phyloP scores from a whole-genome alignment of 2,113 vertebrate species.

The Chaetodon trifascialis region DNA sequence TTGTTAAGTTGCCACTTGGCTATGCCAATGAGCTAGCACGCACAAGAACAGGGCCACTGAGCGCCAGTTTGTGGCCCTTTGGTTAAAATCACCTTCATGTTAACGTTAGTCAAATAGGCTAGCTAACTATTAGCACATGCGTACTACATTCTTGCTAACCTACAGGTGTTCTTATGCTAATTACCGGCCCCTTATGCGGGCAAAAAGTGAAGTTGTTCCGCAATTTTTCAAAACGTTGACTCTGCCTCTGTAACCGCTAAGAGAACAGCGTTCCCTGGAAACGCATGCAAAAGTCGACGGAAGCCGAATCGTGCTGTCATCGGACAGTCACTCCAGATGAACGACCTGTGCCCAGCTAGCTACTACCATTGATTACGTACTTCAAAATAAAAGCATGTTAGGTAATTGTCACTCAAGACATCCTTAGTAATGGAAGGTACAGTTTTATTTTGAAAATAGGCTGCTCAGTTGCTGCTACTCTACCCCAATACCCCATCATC shows the following conservation, averaged over 20 bases:
- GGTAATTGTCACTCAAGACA: not conserved
- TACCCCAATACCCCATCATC: not conserved
- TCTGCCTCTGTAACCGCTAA: too few species aligned
- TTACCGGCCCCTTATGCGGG: too few species aligned
- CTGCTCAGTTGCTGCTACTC: accelerated
- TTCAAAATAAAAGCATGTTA: conserved; percentile 16
- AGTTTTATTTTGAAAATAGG: conserved; percentile 29
- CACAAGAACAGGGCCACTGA: not conserved
- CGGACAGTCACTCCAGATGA: too few species aligned
- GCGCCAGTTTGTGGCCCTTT: too few species aligned
- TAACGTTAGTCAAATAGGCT: too few species aligned
- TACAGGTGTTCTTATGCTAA: not conserved
- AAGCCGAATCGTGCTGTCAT: accelerated
- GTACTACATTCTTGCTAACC: too few species aligned
- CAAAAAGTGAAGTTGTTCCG: too few species aligned
- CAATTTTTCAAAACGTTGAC: too few species aligned
- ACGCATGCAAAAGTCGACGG: too few species aligned
- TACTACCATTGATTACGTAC: not conserved
- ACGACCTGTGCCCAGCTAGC: too few species aligned
- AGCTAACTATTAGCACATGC: too few species aligned
- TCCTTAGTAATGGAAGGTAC: accelerated
- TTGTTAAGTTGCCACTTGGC: not conserved
- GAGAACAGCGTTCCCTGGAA: not conserved
- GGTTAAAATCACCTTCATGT: not conserved
- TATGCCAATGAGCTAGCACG: too few species aligned